Evolutionary conservation across 23 tunicate genomes (phyloP).

Genomic region (Clavelina lepadiformis): DNA sequence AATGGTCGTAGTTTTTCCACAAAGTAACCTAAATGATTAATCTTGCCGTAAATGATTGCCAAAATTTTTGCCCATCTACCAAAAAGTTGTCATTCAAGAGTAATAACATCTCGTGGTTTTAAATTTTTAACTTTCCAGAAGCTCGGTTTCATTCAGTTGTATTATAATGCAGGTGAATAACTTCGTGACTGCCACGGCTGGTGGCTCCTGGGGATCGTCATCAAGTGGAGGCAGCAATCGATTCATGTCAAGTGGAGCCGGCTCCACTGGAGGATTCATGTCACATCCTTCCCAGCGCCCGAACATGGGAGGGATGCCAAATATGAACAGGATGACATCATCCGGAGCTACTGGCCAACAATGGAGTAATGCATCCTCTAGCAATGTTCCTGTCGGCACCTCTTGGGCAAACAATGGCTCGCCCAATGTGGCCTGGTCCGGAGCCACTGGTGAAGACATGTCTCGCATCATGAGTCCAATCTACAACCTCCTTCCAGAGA

Average conservation of each 20-base stretch:
- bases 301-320: slow-evolving; percentile 15
- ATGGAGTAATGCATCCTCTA: slow-evolving; percentile 16
- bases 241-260: slow-evolving; percentile 11
- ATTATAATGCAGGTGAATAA: slow-evolving; percentile 40
- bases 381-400: slow-evolving; percentile 28
- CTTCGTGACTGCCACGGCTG: slow-evolving; percentile 51
- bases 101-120: too few species aligned
- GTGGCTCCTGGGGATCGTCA: slow-evolving; percentile 38
- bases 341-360: slow-evolving; percentile 9
- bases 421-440: slow-evolving; percentile 47
- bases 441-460: slow-evolving; percentile 49
- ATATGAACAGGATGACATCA: slow-evolving; percentile 5
- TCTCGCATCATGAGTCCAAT: slow-evolving; percentile 75
- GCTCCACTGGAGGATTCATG: slow-evolving; percentile 43
- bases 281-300: slow-evolving; percentile 29
- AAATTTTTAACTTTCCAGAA: too few species aligned
- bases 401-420: slow-evolving; percentile 18
- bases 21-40: too few species aligned
- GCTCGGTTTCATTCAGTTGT: too few species aligned
- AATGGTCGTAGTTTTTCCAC: too few species aligned
- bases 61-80: too few species aligned
- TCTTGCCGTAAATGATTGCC: too few species aligned
- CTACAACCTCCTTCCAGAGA: slow-evolving; percentile 78
- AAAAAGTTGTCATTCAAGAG: too few species aligned
- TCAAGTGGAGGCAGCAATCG: slow-evolving; percentile 10